Percentiles rank a stretch among this genome's conserved stretches.
These are phyloP conservation scores for Steinernema carpocapsae DNA, from an alignment of 2,888 invertebrate genomes.

Conservation along the genomic window DNA sequence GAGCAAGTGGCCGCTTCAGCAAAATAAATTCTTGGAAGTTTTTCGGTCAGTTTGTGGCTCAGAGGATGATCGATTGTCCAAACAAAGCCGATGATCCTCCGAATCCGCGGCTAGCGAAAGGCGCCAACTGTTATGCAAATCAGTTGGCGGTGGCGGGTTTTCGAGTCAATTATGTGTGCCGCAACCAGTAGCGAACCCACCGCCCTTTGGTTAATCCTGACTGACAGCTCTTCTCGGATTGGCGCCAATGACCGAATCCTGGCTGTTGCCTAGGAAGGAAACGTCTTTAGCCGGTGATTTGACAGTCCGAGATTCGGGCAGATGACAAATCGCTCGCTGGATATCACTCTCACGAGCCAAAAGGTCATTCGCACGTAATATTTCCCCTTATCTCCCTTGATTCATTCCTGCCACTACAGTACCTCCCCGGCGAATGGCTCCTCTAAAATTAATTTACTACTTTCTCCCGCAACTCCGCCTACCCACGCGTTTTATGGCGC, in stretches of 20 bases:
- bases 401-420: background rate
- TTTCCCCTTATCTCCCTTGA: background rate
- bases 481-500: constrained; percentile 7
- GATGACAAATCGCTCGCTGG: background rate
- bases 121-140: constrained; percentile 30
- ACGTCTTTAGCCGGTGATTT: background rate
- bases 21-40: background rate
- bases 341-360: constrained; percentile 6
- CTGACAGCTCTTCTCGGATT: constrained; percentile 13
- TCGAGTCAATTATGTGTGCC: constrained; percentile 11
- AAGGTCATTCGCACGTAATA: constrained; percentile 30
- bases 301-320: constrained; percentile 1
- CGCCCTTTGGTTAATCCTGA: background rate
- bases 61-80: background rate
- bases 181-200: constrained; percentile 21
- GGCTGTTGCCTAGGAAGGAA: background rate
- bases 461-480: background rate
- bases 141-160: constrained; percentile 9
- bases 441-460: constrained; percentile 3
- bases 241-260: background rate
- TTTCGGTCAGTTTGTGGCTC: background rate
- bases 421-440: background rate
- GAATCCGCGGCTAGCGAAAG: background rate
- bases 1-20: background rate
- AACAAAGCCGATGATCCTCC: too few relatives aligned